phyloP scores from a whole-genome alignment of 2,888 invertebrate species.

The Leptopilina myrica region DNA sequence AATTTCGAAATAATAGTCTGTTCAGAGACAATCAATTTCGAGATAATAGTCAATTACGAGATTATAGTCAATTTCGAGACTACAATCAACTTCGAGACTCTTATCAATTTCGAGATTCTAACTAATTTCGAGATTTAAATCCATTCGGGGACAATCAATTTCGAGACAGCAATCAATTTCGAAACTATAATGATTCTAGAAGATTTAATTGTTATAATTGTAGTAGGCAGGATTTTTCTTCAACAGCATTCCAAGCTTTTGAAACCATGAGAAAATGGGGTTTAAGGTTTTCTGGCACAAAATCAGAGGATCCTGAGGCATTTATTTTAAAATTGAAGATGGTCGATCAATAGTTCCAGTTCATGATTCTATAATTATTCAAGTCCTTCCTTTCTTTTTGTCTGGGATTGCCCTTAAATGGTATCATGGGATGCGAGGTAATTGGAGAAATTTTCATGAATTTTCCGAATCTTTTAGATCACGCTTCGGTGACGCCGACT shows the following conservation, averaged over 20 bases:
- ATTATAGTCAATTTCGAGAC: too few relatives aligned
- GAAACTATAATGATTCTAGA: too few relatives aligned
- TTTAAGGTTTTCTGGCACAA: not conserved
- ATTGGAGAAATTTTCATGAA: not conserved
- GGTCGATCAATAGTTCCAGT: not conserved
- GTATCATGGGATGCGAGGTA: not conserved
- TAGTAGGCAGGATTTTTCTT: not conserved
- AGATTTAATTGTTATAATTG: too few relatives aligned
- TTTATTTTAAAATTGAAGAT: not conserved
- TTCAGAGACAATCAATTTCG: too few relatives aligned
- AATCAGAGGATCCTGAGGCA: not conserved
- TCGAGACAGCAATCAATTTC: too few relatives aligned
- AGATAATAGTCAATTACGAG: too few relatives aligned
- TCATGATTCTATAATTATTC: not conserved
- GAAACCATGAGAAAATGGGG: not conserved
- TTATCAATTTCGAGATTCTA: too few relatives aligned
- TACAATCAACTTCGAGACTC: too few relatives aligned
- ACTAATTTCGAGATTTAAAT: too few relatives aligned
- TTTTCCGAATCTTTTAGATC: conserved; percentile 8
- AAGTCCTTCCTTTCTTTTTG: not conserved
- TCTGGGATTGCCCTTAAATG: not conserved
- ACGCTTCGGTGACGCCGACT: not conserved
- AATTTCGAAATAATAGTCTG: too few relatives aligned
- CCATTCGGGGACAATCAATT: too few relatives aligned
- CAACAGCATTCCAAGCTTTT: not conserved